A percentile compares a stretch with the other conserved stretches of the same genome.
These are phyloP conservation scores for Semaprochilodus insignis DNA, from an alignment of 2,797 vertebrate species.

Conservation along the genomic window DNA sequence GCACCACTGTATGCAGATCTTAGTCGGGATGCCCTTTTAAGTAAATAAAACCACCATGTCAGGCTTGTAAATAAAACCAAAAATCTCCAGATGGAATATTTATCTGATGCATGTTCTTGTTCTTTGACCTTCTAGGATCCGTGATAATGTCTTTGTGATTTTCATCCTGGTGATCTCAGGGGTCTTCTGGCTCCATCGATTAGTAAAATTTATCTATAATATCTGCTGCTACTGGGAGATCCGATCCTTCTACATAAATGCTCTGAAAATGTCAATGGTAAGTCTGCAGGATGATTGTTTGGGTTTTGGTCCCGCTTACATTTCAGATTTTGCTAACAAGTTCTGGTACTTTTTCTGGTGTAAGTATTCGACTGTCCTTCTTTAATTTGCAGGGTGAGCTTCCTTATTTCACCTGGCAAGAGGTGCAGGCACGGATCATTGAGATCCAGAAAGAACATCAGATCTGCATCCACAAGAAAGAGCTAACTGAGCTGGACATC, in stretches of 20 bases:
- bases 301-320: neutral
- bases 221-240: constrained; percentile 99
- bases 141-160: constrained; percentile 90
- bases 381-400: constrained; percentile 81
- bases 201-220: constrained; percentile 97
- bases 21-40: neutral
- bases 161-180: constrained; percentile 92
- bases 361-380: neutral
- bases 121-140: constrained; percentile 79
- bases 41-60: neutral
- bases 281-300: constrained; percentile 57
- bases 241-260: constrained; percentile 94
- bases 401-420: constrained; percentile 97
- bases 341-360: neutral
- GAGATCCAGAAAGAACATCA: constrained; percentile 99
- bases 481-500: constrained; percentile 93
- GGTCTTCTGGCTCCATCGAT: constrained; percentile 96
- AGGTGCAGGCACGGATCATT: constrained; percentile 95
- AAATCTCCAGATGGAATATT: neutral
- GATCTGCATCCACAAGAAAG: constrained; percentile 99
- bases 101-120: neutral
- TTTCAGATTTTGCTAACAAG: neutral
- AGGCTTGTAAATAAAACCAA: too few relatives aligned
- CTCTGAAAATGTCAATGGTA: constrained; percentile 96
- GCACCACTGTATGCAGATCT: too few relatives aligned